Evolutionary conservation across 2,113 vertebrate genomes (phyloP).

Genomic region (Uropsilus gracilis): DNA sequence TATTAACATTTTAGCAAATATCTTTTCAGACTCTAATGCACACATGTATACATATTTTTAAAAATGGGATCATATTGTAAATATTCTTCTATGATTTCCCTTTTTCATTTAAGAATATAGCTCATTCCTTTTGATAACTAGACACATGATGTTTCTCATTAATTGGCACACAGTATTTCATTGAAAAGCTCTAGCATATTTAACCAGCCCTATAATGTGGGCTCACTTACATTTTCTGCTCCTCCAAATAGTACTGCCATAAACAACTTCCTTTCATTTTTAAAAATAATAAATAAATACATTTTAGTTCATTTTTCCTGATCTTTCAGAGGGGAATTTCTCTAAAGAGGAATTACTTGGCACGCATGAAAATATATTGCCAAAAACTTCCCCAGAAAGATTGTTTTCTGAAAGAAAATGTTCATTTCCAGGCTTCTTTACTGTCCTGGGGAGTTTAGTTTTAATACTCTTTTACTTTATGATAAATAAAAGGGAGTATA

Average conservation of each 20-base stretch:
- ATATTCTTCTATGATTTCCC: not conserved
- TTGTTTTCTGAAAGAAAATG: not conserved
- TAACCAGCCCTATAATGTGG: conserved; percentile 7
- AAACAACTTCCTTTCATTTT: conserved; percentile 28
- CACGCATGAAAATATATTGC: conserved; percentile 28
- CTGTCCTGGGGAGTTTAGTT: not conserved
- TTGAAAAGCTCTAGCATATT: not conserved
- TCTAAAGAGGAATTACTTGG: conserved; percentile 14
- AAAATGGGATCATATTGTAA: conserved; percentile 10
- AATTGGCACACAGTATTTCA: not conserved
- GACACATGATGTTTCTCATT: not conserved
- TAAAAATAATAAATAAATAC: conserved; percentile 48
- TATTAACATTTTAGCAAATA: conserved; percentile 47
- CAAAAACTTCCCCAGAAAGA: conserved; percentile 49
- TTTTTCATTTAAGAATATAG: not conserved
- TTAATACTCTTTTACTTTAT: not conserved
- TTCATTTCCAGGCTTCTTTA: conserved; percentile 26
- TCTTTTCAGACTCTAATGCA: conserved; percentile 37
- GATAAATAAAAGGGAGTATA: not conserved
- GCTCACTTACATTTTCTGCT: conserved; percentile 39
- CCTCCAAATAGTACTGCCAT: not conserved
- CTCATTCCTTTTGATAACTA: conserved; percentile 23
- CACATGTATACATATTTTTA: not conserved
- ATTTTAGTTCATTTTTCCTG: not conserved
- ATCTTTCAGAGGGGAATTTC: not conserved